Evolutionary conservation across 2,113 vertebrate species (phyloP).

Genomic region (Sceloporus undulatus): DNA sequence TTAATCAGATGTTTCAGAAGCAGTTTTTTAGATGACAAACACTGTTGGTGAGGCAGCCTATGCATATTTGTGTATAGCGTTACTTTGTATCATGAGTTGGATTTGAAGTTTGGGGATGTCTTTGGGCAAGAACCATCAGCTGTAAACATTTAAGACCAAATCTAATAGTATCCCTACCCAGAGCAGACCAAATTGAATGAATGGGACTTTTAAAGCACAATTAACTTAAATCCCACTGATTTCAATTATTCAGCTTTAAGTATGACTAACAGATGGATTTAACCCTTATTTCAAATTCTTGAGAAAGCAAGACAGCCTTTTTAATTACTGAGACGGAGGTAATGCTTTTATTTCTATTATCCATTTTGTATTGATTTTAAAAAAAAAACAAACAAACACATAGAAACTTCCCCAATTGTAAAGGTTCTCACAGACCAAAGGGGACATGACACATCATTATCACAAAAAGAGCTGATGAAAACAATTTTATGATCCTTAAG

Average conservation of each 20-base stretch:
- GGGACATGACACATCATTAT: background rate
- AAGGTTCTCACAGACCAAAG: constrained; percentile 1
- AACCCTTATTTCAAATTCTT: background rate
- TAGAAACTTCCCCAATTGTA: constrained; percentile 6
- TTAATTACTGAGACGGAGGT: background rate
- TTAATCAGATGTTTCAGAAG: background rate
- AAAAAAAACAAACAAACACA: constrained; percentile 7
- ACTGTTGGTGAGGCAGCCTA: too few relatives aligned
- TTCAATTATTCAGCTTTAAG: too few relatives aligned
- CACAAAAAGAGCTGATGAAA: background rate
- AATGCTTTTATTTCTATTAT: constrained; percentile 21
- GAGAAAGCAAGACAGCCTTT: background rate
- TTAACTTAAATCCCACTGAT: too few relatives aligned
- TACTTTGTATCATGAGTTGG: background rate
- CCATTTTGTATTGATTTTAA: background rate
- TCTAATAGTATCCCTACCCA: too few relatives aligned
- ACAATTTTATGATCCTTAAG: background rate
- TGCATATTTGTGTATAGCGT: background rate
- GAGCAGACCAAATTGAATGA: too few relatives aligned
- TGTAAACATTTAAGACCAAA: too few relatives aligned
- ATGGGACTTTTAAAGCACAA: too few relatives aligned
- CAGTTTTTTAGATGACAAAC: background rate
- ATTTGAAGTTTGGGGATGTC: background rate
- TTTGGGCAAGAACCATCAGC: background rate
- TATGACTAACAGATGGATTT: too few relatives aligned